Base-by-base conservation (phyloP, 2,888 invertebrate species). In the Polia nebulosa region DNA sequence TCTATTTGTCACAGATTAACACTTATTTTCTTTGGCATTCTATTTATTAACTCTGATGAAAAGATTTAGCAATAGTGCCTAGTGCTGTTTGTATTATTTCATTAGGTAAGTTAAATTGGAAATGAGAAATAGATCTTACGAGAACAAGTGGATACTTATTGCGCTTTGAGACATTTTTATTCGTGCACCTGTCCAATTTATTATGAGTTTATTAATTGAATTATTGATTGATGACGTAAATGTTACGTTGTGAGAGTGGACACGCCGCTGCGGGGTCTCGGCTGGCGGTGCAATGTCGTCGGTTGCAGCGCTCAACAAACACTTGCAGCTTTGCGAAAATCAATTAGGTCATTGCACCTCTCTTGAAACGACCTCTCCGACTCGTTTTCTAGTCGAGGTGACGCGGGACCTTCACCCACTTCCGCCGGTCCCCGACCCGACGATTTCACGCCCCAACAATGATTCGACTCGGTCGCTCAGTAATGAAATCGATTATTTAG, bases 401-500 rank as follows among this genome's bases (percentile, higher is more conserved):
- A 44, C 70, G 61, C 59, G 74, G 81, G 91, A 93, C 95, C 95
- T 95, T 95, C 93, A 94, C 95, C 95, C 85, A 90, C 85, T 86
- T 90, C 86, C 83, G 87, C 80, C 85, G 88, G 85, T 86, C 90
- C 88, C 89, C 88, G 90, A 89, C 89, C 88, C 85, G 88, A 84
- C 80, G 87, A 91, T 94, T 93, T 93, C 93, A 93, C 91, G 93
- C 88, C 84, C 85, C 89, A 81, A 81, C 71, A 69, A 67, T 77
- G 81, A 87, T 86, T 85, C 85, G 88, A 84, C 85, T 86, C 89
- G 87, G 85, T 80, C 81, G 82, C 87, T 83, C 85, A 89, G 87
- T 89, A 92, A 93, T 90, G 92, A 94, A 94, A 93, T 88, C 87
- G 82, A 85, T 83, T 84, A 82, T 93, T 94, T 92, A 92, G 93